Evolutionary conservation across 1,140 invertebrate species (phyloP).

Genomic region (Eciton burchellii): DNA sequence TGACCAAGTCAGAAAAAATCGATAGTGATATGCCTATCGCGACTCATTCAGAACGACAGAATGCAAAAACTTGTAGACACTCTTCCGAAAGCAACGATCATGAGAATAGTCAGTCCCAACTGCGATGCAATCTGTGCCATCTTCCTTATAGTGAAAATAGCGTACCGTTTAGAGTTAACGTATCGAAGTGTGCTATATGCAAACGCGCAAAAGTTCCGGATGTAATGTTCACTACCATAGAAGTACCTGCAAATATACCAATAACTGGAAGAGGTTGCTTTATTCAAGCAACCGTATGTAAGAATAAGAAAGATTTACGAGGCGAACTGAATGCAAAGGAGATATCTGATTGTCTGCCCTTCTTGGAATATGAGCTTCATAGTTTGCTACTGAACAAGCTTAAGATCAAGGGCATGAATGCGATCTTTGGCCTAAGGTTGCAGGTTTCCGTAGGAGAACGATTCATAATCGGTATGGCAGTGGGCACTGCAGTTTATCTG

Average conservation of each 20-base stretch:
- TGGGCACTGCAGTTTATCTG: conserved; percentile 93
- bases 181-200: conserved; percentile 85
- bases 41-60: conserved; percentile 30
- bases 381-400: conserved; percentile 96
- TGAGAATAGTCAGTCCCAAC: conserved; percentile 69
- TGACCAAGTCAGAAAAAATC: conserved; percentile 75
- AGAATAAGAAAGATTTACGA: conserved; percentile 91
- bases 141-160: conserved; percentile 91
- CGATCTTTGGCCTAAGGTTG: conserved; percentile 93
- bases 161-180: conserved; percentile 90
- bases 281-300: conserved; percentile 92
- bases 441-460: conserved; percentile 96
- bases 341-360: conserved; percentile 96
- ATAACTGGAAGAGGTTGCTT: conserved; percentile 91
- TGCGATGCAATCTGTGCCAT: conserved; percentile 88
- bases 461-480: conserved; percentile 94
- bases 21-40: conserved; percentile 65
- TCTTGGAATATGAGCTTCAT: conserved; percentile 98
- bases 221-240: conserved; percentile 95
- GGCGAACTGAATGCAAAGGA: conserved; percentile 97
- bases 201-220: conserved; percentile 95
- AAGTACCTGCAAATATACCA: conserved; percentile 91
- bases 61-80: conserved; percentile 62
- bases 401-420: conserved; percentile 97
- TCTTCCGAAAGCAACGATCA: conserved; percentile 83